phyloP scores from a whole-genome alignment of 2,888 invertebrate species.

The Standfussiana lucernea region DNA sequence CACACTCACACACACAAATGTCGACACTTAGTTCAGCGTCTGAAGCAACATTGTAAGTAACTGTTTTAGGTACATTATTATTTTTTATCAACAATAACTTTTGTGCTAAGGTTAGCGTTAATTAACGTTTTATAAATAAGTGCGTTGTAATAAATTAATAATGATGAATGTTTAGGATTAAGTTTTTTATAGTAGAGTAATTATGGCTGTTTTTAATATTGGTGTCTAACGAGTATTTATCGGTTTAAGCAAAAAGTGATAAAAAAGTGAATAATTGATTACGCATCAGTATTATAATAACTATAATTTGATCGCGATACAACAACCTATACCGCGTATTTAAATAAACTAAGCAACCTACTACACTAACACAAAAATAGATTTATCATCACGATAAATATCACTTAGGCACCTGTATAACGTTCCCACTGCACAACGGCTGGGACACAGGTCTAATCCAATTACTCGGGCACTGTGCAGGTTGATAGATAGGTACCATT shows the following conservation, averaged over 20 bases:
- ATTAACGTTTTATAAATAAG: slow-evolving; percentile 40
- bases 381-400: background rate
- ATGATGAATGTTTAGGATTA: slow-evolving; percentile 33
- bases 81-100: slow-evolving; percentile 34
- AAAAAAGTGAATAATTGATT: slow-evolving; percentile 14
- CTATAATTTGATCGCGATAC: slow-evolving; percentile 13
- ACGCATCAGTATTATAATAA: slow-evolving; percentile 6
- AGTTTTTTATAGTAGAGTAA: slow-evolving; percentile 37
- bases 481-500: background rate
- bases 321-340: slow-evolving; percentile 5
- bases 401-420: background rate
- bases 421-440: background rate
- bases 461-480: background rate
- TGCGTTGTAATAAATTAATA: slow-evolving; percentile 35
- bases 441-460: background rate
- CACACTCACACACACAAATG: slow-evolving; percentile 44
- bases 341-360: slow-evolving; percentile 16
- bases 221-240: slow-evolving; percentile 2
- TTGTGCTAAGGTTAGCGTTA: slow-evolving; percentile 39
- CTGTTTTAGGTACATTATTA: slow-evolving; percentile 59
- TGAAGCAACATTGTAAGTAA: slow-evolving; percentile 78
- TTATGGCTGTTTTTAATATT: slow-evolving; percentile 26
- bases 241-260: background rate
- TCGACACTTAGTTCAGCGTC: slow-evolving; percentile 87
- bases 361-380: background rate